Base-by-base conservation (phyloP, 2,797 vertebrate species). In the Oceanodroma leucorhoa region DNA sequence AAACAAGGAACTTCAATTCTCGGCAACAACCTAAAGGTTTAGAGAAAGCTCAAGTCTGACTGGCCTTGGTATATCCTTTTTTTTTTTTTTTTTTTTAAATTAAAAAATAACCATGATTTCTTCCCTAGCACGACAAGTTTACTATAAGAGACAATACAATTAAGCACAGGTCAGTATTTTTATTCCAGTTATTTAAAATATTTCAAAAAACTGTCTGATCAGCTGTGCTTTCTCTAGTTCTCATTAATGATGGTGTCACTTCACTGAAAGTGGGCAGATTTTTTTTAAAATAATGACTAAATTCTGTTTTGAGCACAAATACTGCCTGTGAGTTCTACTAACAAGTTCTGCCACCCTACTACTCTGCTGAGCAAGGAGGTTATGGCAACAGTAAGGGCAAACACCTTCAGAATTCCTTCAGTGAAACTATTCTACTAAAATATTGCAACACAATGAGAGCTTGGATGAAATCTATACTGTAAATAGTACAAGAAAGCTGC, bases 391-490 rank as follows among this genome's bases (percentile, higher is more conserved):
- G 24, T 4, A 21, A 67, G n/a, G 30, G 29, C 13, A 87, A 70
- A 50, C 41, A 55, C 46, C 34, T 61, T 19, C 19, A 50, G 26
- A 51, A 55, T n/a, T 51, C 24, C 19, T 71, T 30, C 36, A 24
- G 43, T 32, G 20, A 32, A 71, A 43, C 19, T 40, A 12, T 20
- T 40, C 30, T 6, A 30, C 24, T 62, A 14, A 81, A 87, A 81
- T 34, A 43, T 1, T 71, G 22, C n/a, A 78, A 71, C 20, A 24
- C 43, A 45, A 1, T 0, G 0, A 53, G 14, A 83, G 41, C 24
- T 57, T 19, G 24, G 38, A 27, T 48, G 18, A 66, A 76, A 66
- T 38, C 43, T 21, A 4, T 23, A 41, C 6, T 10, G 46, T 19
- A 89, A 87, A 45, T 29, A 45, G 55, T 9, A 62, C 24, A 89